phyloP scores from a whole-genome alignment of 2,797 vertebrate species.

The Ctenopoma multispine region DNA sequence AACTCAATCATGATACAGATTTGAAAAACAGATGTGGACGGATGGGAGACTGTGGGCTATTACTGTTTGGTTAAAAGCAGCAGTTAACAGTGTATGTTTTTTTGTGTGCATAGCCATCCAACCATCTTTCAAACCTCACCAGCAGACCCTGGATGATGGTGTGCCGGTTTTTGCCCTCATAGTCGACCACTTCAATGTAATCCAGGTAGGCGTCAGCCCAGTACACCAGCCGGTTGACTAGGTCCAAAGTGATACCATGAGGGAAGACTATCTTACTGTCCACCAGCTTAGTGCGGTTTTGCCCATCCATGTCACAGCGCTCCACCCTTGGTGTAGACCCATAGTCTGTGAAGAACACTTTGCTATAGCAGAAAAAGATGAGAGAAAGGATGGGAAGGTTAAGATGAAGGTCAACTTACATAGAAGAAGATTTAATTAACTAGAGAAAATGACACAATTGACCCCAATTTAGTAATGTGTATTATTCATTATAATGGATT shows the following conservation, averaged over 20 bases:
- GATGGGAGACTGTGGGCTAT: not conserved
- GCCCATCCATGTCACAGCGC: conserved; percentile 97
- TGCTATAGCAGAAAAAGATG: conserved; percentile 78
- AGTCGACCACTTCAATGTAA: conserved; percentile 98
- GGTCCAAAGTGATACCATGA: conserved; percentile 93
- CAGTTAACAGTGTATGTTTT: too few species aligned
- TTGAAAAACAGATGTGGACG: conserved; percentile 50
- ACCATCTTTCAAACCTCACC: conserved; percentile 82
- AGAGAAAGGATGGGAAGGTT: not conserved
- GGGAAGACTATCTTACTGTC: conserved; percentile 98
- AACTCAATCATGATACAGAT: conserved; percentile 46
- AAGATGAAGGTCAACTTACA: not conserved
- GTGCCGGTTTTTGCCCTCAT: conserved; percentile 97
- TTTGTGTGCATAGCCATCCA: not conserved
- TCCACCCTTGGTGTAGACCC: conserved; percentile 96
- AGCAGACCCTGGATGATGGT: conserved; percentile 96
- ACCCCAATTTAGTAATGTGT: not conserved
- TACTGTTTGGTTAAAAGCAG: not conserved
- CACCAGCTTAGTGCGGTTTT: conserved; percentile 97
- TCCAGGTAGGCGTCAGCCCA: conserved; percentile 98
- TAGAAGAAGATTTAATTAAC: not conserved
- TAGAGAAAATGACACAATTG: not conserved
- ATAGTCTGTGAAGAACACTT: conserved; percentile 98
- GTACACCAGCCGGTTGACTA: conserved; percentile 95
- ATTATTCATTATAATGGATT: conserved; percentile 4